Base-by-base conservation (phyloP, 2,797 vertebrate species). In the Typhlichthys subterraneus region DNA sequence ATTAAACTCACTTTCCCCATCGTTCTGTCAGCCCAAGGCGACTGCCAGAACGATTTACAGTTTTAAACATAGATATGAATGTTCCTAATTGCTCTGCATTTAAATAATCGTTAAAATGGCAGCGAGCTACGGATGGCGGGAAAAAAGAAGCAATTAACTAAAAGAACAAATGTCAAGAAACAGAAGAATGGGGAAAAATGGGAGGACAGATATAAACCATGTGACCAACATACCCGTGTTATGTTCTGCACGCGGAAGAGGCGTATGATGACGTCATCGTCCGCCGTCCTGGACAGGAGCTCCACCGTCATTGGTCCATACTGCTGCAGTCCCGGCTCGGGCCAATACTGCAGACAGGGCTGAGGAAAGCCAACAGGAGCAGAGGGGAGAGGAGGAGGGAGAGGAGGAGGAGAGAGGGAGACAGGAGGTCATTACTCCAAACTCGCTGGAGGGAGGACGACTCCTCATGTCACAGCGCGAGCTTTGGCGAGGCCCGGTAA, bases 331-430 rank as follows among this genome's bases (percentile, higher is more conserved):
- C 96, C 97, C 0, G 93, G 95, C 78, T 98, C 96, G 0, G 96
- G 97, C 97, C 97, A 99, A 78, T 98, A 99, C 85, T 97, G 95
- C 63, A 95, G 85, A 69, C 97, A 98, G 47, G 96, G 96, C 96
- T 99, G 85, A 65, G 53, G 59, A 58, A 19, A 23, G 69, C 38
- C 38, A 42, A 42, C 38, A 52, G 13, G 19, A 46, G 17, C 19
- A 0, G 0, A 19, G 13, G 47, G 42, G 1, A 19, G 1, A 38
- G 45, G 53, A 48, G 59, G 13, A 51, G 50, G 45, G 1, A 12
- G 45, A 17, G 13, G 33, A 42, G 49, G 7, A 14, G 13, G 55
- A 13, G 52, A 49, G 23, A n/a, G 53, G 33, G 12, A 15, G n/a
- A 7, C 19, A 9, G 19, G 13, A 72, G 65, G 74, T 77, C 66